Conservation (phyloP, 2,113 vertebrate species). For the Phasianus colchicus region DNA sequence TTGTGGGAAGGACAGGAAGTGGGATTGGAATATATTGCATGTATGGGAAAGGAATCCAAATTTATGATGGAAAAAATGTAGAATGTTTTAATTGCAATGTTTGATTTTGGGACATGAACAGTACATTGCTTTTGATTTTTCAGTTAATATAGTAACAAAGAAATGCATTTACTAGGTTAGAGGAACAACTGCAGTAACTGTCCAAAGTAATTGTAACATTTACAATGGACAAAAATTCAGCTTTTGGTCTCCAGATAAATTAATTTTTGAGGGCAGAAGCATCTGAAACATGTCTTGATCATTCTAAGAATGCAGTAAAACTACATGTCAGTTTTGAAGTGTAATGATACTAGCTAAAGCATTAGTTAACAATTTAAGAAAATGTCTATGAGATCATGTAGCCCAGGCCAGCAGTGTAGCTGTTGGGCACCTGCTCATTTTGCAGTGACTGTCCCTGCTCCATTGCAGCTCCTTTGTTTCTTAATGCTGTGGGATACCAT, state of each 20-base stretch:
- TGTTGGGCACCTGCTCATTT: background rate
- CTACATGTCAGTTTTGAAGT: background rate
- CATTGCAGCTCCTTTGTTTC: background rate
- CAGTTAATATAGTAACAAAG: background rate
- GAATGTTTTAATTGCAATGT: background rate
- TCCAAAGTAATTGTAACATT: background rate
- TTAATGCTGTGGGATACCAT: background rate
- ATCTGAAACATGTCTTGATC: background rate
- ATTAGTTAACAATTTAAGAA: background rate
- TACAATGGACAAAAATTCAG: background rate
- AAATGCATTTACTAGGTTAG: background rate
- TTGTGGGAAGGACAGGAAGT: background rate
- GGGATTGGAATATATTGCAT: background rate
- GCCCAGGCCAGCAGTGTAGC: background rate
- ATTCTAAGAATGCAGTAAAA: background rate
- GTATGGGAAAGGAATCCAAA: background rate
- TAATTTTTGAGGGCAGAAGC: background rate
- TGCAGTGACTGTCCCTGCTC: background rate
- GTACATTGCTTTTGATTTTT: background rate
- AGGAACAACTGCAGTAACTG: background rate
- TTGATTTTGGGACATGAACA: background rate
- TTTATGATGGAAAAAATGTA: rapidly evolving
- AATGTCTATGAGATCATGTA: background rate
- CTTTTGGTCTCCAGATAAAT: background rate
- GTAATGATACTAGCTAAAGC: background rate